Conservation (phyloP, 2,888 invertebrate species). For the Ectemnius lituratus region DNA sequence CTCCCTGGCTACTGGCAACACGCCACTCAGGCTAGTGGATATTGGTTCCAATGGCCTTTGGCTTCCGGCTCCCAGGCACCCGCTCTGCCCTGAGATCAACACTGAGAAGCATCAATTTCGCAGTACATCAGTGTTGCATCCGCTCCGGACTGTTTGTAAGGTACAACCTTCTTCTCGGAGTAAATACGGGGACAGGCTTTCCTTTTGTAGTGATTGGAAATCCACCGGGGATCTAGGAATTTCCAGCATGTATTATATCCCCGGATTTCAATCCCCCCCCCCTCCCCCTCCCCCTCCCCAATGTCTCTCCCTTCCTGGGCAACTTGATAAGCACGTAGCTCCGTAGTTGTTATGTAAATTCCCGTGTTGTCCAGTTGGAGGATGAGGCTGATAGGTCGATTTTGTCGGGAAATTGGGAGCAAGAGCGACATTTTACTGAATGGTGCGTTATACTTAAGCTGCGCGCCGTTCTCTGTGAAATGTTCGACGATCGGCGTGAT, state of each 20-base stretch:
- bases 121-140: slow-evolving; percentile 8
- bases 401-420: slow-evolving; percentile 3
- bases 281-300: too few species aligned
- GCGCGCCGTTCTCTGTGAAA: slow-evolving; percentile 11
- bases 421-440: slow-evolving; percentile 3
- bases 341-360: slow-evolving; percentile 5
- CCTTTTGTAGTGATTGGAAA: background rate
- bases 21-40: slow-evolving; percentile 70
- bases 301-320: too few species aligned
- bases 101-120: slow-evolving; percentile 40
- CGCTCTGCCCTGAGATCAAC: slow-evolving; percentile 70
- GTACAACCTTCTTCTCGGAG: background rate
- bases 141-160: slow-evolving; percentile 1
- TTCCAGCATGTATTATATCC: background rate
- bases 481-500: slow-evolving; percentile 7
- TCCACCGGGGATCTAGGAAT: background rate
- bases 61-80: slow-evolving; percentile 68
- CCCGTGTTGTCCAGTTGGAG: background rate
- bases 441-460: slow-evolving; percentile 8
- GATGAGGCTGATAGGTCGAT: slow-evolving; percentile 3
- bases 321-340: background rate
- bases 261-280: too few species aligned
- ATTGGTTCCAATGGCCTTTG: slow-evolving; percentile 74
- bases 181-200: background rate
- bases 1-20: slow-evolving; percentile 76